Base-by-base conservation (phyloP, 2,113 vertebrate genomes). In the Tetrao urogallus region DNA sequence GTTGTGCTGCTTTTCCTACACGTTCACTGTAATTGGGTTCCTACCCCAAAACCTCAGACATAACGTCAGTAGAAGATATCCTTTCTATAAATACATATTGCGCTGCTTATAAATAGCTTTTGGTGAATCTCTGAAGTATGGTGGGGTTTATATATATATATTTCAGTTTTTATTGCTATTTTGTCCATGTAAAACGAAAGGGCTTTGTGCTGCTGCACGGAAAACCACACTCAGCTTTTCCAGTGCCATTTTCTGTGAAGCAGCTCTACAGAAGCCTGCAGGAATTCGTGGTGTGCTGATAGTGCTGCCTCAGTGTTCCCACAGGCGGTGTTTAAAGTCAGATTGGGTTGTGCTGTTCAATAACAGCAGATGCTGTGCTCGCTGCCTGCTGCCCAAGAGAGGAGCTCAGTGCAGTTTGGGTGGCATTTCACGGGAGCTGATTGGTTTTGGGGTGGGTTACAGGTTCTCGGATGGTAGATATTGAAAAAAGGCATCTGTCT, bases 391-490 rank as follows among this genome's bases (percentile, higher is more conserved):
- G 67, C 88, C 72, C 5, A 5, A 54, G 0, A 69, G 61, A 8
- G 70, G 36, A 50, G 42, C 73, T 93, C 13, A 4, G 61, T 66
- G 72, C 60, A 56, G 42, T 74, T 73, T 60, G 42, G 40, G 66
- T 65, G 66, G 50, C 3, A 0, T 77, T 94, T 79, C 82, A 78
- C 58, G 36, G 11, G 71, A 83, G 57, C 32, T 91, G 85, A 54
- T 77, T 88, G 74, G 90, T 92, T 96, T 75, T 60, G 70, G 63
- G 19, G n/a, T 30, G 30, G 77, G n/a, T 91, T 85, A 42, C 48
- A 61, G 67, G 54, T 92, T 83, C 83, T 86, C 50, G 32, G 72
- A 74, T 71, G 19, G 24, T 77, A 47, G 47, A 60, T 61, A 81
- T 79, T 76, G 64, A 57, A 69, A 64, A 56, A 94, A 15, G 27